Evolutionary conservation across 2,797 vertebrate genomes (phyloP), one percentile per base, ranked within the genome.

Genomic region (Sylvilagus floridanus): DNA sequence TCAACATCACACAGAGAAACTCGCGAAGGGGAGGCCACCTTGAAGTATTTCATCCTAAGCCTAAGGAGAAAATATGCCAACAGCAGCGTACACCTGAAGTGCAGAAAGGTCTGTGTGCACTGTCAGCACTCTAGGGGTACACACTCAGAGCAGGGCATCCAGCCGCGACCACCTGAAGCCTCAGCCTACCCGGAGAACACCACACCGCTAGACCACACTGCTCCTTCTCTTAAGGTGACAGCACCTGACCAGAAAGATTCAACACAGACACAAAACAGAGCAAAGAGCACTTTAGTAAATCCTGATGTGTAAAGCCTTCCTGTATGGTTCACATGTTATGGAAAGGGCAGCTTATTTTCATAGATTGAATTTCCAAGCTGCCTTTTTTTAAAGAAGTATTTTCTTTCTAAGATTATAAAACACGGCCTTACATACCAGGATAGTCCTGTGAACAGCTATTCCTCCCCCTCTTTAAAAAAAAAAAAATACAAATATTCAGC

Each of bases 341-440:
- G 22, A 92, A 94, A 84, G 54, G n/a, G 19, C 16, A 79, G 50
- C 32, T 91, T 77, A 83, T 71, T 85, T 91, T 95, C 73, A 79
- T 88, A 0, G 7, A 66, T 14, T 95, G 72, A 88, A 84, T 79
- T 96, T 95, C 63, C 65, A 88, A 91, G 82, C 37, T 65, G 13
- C 60, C 76, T 96, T 95, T 69, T 85, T 71, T 57, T 76, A 96
- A 93, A 79, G 24, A 95, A 94, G 30, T 85, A 68, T 32, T 81
- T 92, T 87, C 73, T 81, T 92, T 87, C 73, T 37, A 73, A 30
- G 54, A 71, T 63, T 78, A 66, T 62, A 84, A 96, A 96, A 91
- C 78, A 88, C 50, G 32, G 28, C 7, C 95, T 95, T 91, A 84
- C 16, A 79, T 63, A 81, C 12, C 52, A 72, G 62, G 35, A 60